Conservation (phyloP, 2,888 invertebrate genomes). For the Drosophila atripex region DNA sequence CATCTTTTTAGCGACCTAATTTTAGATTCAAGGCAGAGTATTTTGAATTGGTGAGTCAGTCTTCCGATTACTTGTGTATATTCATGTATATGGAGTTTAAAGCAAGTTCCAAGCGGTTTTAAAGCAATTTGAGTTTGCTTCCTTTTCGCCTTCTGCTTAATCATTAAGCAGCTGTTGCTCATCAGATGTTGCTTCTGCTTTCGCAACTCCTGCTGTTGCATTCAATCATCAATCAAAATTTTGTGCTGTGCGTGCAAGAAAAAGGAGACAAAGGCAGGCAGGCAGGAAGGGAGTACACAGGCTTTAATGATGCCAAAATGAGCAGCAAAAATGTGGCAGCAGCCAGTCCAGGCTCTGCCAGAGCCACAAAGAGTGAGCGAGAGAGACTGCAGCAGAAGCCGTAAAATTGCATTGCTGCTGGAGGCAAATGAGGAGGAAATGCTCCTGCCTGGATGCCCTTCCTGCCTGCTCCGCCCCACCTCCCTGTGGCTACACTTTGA, state of each 20-base stretch:
- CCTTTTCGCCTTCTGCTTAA: constrained; percentile 50
- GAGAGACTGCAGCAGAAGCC: constrained; percentile 23
- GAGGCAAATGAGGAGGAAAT: constrained; percentile 45
- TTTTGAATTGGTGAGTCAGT: constrained; percentile 7
- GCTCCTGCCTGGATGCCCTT: constrained; percentile 35
- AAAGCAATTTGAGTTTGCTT: constrained; percentile 48
- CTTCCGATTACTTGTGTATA: neutral
- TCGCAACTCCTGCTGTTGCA: constrained; percentile 51
- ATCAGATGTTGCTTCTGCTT: constrained; percentile 37
- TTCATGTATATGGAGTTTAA: constrained; percentile 8
- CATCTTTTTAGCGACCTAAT: neutral
- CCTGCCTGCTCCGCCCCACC: constrained; percentile 1
- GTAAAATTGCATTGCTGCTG: constrained; percentile 33
- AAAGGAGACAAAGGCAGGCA: constrained; percentile 27
- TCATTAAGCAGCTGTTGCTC: constrained; percentile 74
- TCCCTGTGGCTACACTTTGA: constrained; percentile 66
- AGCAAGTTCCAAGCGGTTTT: constrained; percentile 14
- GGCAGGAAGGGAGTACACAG: constrained; percentile 20
- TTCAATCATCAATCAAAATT: constrained; percentile 79
- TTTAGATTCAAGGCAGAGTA: neutral
- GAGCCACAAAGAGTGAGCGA: too few relatives aligned
- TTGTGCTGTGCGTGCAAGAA: constrained; percentile 71
- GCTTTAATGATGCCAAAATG: constrained; percentile 64
- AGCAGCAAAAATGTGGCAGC: constrained; percentile 40
- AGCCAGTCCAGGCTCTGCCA: constrained; percentile 6